Base-by-base conservation (phyloP, 2,888 invertebrate species). In the Minunthozetes semirufus region DNA sequence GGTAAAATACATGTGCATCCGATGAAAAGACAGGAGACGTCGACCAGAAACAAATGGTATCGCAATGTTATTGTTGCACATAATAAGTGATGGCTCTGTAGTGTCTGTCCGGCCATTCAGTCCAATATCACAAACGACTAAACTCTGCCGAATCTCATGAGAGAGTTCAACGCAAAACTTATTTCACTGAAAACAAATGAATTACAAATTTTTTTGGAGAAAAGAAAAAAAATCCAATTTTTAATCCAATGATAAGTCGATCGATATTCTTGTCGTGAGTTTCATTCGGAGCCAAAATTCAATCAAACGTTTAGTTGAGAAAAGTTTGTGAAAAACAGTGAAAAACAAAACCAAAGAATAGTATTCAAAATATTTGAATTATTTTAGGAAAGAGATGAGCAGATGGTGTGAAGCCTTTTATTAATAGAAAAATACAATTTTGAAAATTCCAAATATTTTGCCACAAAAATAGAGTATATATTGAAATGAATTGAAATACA, bases 1-100 rank as follows among this genome's bases (percentile, higher is more conserved):
- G 48, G 70, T 70, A 70, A 70, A 70, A 70, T 70, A 70, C 70
- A 42, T 46, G 70, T 70, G 70, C 70, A 70, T 70, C 70, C 70
- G 46, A 70, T 70, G 70, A 70, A 70, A 70, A 70, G 70, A 70
- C 70, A 70, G 70, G 70, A 70, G 70, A 46, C 48, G 70, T 70
- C 70, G 70, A 70, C 70, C 70, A 70, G 42, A 70, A 70, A 70
- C 70, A 70, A 42, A 70, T 70, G 70, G 70, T 22, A 48, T 70
- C 33, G 15, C 70, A 48, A 46, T 42, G 48, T 70, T 70, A 70
- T 70, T 70, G 70, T 70, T 70, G 70, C 70, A 70, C 70, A 70
- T 48, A 70, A 70, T 70, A 70, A 46, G 70, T 70, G 42, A 46
- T 46, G 48, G 46, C 25, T 70, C 33, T 8, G 15, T n/a, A 38